Base-by-base conservation (phyloP, 2,888 invertebrate genomes). In the Scaptodrosophila latifasciaeformis region DNA sequence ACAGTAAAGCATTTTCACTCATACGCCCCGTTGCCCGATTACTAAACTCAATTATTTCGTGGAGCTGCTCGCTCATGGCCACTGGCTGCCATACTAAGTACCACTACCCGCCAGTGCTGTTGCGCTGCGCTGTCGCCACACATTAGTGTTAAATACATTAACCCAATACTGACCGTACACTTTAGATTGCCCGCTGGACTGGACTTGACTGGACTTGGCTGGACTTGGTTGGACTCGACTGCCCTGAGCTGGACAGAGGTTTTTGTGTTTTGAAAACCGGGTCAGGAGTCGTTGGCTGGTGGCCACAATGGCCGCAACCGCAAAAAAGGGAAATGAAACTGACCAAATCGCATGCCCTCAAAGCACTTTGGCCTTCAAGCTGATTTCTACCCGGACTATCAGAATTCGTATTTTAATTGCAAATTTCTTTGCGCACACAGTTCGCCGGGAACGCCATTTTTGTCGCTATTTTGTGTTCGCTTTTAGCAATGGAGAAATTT, bases 371-470 rank as follows among this genome's bases (percentile, higher is more conserved):
- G 57, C 70, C 51, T 72, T 17, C 37, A 37, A 37, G 15, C 10
- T 5, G 24, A 24, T 31, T n/a, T 31, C 31, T 31, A 2, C 12
- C 31, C 17, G 13, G 37, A 37, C 13, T 13, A 37, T 17, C 37
- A 18, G 37, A 10, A 17, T 19, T 21, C 21, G 81, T 79, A 75
- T 81, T 75, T 81, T 81, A 75, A 78, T 75, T 75, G 81, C 81
- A 78, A 75, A 80, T 75, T 79, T 63, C 53, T 39, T 19, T 46
- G 30, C 43, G 40, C 27, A 29, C 45, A 4, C 40, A 37, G 24
- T 24, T 5, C 24, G 24, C 24, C 43, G 13, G 7, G 5, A 24
- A 12, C 43, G 21, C 6, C 27, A 13, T 47, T 35, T 35, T 47
- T 24, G 9, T 43, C 5, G 17, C 30, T 37, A 21, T 40, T 40